phyloP scores from a whole-genome alignment of 2,113 vertebrate species.

The Clarias batrachus region DNA sequence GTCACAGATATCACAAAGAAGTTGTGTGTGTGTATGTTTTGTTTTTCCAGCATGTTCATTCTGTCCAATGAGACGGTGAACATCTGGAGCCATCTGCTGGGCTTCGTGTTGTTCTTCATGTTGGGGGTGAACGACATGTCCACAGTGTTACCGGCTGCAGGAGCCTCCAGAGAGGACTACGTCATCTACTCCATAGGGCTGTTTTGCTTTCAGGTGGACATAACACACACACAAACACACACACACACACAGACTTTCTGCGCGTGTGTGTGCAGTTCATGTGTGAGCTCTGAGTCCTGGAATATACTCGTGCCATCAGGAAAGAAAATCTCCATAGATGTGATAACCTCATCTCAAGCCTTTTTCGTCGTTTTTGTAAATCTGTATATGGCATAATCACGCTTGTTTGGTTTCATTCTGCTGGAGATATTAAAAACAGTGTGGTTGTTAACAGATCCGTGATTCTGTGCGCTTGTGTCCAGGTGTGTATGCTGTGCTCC shows the following conservation, averaged over 20 bases:
- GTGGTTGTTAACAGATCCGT: background rate
- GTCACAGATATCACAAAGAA: no score
- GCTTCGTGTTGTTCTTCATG: slow-evolving; percentile 90
- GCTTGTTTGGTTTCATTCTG: background rate
- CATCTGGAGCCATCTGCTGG: slow-evolving; percentile 97
- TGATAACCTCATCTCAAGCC: no score
- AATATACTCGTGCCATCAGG: no score
- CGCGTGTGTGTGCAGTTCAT: no score
- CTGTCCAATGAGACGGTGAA: slow-evolving; percentile 97
- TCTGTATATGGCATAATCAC: background rate
- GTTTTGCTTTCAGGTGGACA: slow-evolving; percentile 94
- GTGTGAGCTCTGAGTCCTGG: no score
- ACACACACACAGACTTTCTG: no score
- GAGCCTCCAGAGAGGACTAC: slow-evolving; percentile 90
- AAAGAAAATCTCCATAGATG: no score
- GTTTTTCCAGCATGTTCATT: slow-evolving; percentile 84
- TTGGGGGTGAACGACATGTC: slow-evolving; percentile 89
- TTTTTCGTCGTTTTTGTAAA: background rate
- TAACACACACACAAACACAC: background rate
- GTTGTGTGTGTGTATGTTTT: background rate
- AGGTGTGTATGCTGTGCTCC: slow-evolving; percentile 98
- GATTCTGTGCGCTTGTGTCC: slow-evolving; percentile 9
- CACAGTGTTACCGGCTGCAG: slow-evolving; percentile 82
- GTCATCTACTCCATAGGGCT: slow-evolving; percentile 93
- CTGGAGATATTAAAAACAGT: background rate